A percentile compares a stretch with the other conserved stretches of the same genome.
Conservation (phyloP, 2,113 vertebrate species). For the Xyliphius kryptos region DNA sequence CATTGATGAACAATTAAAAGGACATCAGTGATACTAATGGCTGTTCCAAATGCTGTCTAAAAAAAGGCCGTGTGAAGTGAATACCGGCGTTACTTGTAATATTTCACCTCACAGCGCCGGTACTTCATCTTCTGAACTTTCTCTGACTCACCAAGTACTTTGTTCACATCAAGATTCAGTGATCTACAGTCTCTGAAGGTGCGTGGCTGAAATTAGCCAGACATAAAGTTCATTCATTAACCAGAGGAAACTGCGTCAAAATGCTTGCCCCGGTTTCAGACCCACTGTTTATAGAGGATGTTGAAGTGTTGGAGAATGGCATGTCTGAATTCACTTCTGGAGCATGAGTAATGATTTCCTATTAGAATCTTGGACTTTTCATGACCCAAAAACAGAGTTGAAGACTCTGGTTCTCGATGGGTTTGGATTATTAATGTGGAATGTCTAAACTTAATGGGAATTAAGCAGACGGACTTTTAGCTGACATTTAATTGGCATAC, state of each 20-base stretch:
- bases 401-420: not conserved
- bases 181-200: constrained; percentile 27
- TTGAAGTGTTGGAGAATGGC: constrained; percentile 24
- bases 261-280: constrained; percentile 32
- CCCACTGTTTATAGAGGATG: constrained; percentile 41
- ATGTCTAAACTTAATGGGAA: not conserved
- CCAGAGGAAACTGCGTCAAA: constrained; percentile 34
- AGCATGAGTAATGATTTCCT: constrained; percentile 39
- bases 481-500: no score
- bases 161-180: constrained; percentile 14
- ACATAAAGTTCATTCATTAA: constrained; percentile 41
- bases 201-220: constrained; percentile 44
- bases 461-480: no score
- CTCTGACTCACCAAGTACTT: constrained; percentile 7
- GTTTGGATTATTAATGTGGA: not conserved
- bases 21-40: constrained; percentile 10
- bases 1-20: no score
- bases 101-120: constrained; percentile 2
- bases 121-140: constrained; percentile 11
- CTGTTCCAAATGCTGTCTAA: constrained; percentile 5
- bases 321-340: constrained; percentile 24
- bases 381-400: not conserved
- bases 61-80: no score
- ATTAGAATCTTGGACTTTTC: constrained; percentile 5
- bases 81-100: no score